phyloP scores from a whole-genome alignment of 2,888 invertebrate genomes.

The Rambutsinella grinnellia region DNA sequence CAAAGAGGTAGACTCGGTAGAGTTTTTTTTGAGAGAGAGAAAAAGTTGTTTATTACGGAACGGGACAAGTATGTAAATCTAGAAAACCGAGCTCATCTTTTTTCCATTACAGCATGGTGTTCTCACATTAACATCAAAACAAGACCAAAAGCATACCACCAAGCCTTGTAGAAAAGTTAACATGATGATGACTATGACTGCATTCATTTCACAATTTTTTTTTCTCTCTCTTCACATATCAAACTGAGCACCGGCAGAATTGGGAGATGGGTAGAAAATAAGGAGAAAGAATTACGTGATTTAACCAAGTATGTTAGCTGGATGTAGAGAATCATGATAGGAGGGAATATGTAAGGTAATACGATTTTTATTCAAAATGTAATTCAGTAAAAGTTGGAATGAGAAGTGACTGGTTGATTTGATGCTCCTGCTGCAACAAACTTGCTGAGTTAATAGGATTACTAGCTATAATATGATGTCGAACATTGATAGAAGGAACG shows the following conservation, averaged over 20 bases:
- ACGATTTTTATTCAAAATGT: conserved; percentile 41
- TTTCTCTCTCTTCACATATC: not conserved
- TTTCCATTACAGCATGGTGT: conserved; percentile 50
- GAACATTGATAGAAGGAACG: conserved; percentile 49
- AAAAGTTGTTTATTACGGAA: conserved; percentile 51
- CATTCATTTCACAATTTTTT: no score
- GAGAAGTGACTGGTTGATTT: no score
- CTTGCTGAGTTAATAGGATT: conserved; percentile 52
- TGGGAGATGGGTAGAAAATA: no score
- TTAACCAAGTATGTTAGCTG: not conserved
- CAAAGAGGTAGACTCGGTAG: no score
- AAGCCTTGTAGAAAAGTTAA: no score
- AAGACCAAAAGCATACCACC: no score
- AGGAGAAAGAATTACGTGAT: no score
- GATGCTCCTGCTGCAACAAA: conserved; percentile 38
- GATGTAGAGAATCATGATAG: not conserved
- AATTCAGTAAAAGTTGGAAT: no score
- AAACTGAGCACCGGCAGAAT: not conserved
- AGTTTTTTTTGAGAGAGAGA: no score
- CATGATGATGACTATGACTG: no score
- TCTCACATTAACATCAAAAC: conserved; percentile 48
- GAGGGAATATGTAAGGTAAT: conserved; percentile 15
- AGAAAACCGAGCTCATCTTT: conserved; percentile 53
- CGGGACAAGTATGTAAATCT: conserved; percentile 53
- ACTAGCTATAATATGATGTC: conserved; percentile 42